A percentile compares a stretch with the other conserved stretches of the same genome.
Evolutionary conservation across 2,113 vertebrate genomes (phyloP).

Genomic region (Emydocephalus ijimae): DNA sequence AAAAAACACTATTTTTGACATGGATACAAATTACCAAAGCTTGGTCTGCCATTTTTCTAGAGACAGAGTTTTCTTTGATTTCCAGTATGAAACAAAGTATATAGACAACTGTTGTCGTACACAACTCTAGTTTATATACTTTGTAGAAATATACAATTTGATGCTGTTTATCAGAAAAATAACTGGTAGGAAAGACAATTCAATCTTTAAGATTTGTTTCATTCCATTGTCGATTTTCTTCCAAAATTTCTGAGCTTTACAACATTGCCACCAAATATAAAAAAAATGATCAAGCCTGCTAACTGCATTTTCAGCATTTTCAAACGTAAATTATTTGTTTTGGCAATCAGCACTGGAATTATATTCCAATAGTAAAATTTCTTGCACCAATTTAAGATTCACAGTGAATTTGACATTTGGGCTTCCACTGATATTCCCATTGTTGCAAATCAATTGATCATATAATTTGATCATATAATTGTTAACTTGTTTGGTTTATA

Average conservation of each 20-base stretch:
- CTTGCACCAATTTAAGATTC: not conserved
- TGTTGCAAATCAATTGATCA: not conserved
- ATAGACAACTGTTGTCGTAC: not conserved
- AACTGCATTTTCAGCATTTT: not conserved
- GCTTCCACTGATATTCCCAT: not conserved
- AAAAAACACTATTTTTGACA: not conserved
- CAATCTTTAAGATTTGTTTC: too few relatives aligned
- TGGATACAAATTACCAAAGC: not conserved
- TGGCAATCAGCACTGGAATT: not conserved
- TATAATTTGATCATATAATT: not conserved
- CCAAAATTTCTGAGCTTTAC: not conserved
- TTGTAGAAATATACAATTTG: not conserved
- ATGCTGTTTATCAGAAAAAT: not conserved
- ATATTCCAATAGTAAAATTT: not conserved
- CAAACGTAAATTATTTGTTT: not conserved
- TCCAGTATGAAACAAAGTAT: not conserved
- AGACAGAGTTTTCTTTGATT: not conserved
- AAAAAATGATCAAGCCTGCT: not conserved
- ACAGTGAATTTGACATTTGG: not conserved
- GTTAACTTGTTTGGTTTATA: not conserved
- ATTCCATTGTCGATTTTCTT: not conserved
- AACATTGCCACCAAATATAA: not conserved
- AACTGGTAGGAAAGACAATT: not conserved
- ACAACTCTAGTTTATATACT: not conserved
- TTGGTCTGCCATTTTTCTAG: not conserved